These are phyloP conservation scores for Acronicta psi DNA, from an alignment of 2,888 invertebrate genomes.

Conservation along the genomic window DNA sequence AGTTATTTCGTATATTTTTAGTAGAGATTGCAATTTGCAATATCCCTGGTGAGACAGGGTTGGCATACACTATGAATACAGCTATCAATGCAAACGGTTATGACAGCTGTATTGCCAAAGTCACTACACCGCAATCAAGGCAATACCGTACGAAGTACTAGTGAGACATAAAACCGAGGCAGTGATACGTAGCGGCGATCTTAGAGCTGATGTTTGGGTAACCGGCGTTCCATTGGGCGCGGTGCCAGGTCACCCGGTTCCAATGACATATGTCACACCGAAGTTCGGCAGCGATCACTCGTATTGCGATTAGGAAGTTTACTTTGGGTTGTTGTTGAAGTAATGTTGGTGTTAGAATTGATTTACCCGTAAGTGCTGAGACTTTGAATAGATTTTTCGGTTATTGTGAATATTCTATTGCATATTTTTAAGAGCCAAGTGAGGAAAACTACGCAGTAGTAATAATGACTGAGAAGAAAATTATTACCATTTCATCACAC, in stretches of 20 bases:
- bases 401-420: no score
- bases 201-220: conserved; percentile 64
- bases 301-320: conserved; percentile 41
- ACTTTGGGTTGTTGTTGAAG: conserved; percentile 21
- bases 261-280: conserved; percentile 39
- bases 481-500: no score
- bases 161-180: conserved; percentile 57
- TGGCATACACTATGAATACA: conserved; percentile 31
- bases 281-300: conserved; percentile 34
- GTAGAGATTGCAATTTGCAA: neutral
- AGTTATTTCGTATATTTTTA: neutral
- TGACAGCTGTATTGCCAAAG: conserved; percentile 47
- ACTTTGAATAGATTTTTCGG: no score
- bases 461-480: no score
- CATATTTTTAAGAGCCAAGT: no score
- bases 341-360: conserved; percentile 15
- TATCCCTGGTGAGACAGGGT: neutral
- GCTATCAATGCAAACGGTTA: conserved; percentile 57
- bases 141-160: conserved; percentile 56
- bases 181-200: conserved; percentile 60
- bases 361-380: neutral
- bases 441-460: no score
- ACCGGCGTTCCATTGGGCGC: conserved; percentile 67
- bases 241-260: conserved; percentile 59
- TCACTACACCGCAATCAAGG: conserved; percentile 56